These are phyloP conservation scores for Scaptomyza pallida DNA, from an alignment of 1,140 invertebrate genomes.

Conservation along the genomic window DNA sequence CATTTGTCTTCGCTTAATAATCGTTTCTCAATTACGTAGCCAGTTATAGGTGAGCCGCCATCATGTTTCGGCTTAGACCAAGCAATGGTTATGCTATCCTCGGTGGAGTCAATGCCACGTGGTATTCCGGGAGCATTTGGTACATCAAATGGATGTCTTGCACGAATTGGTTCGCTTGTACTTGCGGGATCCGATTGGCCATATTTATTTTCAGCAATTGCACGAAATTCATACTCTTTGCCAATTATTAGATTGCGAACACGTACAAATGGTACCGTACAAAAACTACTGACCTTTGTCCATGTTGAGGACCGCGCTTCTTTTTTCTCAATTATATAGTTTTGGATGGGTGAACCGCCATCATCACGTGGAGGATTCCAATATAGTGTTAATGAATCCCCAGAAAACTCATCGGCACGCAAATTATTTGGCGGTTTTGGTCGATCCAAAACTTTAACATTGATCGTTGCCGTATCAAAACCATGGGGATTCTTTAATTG, in stretches of 20 bases:
- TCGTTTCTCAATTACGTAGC: constrained; percentile 97
- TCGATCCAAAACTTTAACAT: constrained; percentile 96
- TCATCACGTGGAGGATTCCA: constrained; percentile 98
- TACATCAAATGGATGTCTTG: constrained; percentile 97
- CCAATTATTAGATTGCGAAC: constrained; percentile 96
- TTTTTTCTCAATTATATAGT: constrained; percentile 98
- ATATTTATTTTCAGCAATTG: constrained; percentile 98
- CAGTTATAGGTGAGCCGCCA: constrained; percentile 95
- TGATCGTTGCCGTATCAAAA: constrained; percentile 96
- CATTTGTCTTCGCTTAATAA: constrained; percentile 94
- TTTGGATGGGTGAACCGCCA: constrained; percentile 97
- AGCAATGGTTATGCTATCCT: constrained; percentile 96
- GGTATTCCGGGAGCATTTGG: constrained; percentile 96
- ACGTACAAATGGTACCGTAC: constrained; percentile 93
- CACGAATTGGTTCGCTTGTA: constrained; percentile 94
- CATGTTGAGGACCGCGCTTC: constrained; percentile 92
- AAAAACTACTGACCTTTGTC: constrained; percentile 96
- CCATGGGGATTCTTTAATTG: constrained; percentile 97
- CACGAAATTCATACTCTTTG: constrained; percentile 97
- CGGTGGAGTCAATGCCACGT: constrained; percentile 92
- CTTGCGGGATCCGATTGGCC: constrained; percentile 96
- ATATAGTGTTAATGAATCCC: constrained; percentile 96
- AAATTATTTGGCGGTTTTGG: constrained; percentile 94
- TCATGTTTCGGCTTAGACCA: constrained; percentile 97
- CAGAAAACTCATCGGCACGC: constrained; percentile 96